Base-by-base conservation (phyloP, 2,113 vertebrate species). In the Nicator chloris region DNA sequence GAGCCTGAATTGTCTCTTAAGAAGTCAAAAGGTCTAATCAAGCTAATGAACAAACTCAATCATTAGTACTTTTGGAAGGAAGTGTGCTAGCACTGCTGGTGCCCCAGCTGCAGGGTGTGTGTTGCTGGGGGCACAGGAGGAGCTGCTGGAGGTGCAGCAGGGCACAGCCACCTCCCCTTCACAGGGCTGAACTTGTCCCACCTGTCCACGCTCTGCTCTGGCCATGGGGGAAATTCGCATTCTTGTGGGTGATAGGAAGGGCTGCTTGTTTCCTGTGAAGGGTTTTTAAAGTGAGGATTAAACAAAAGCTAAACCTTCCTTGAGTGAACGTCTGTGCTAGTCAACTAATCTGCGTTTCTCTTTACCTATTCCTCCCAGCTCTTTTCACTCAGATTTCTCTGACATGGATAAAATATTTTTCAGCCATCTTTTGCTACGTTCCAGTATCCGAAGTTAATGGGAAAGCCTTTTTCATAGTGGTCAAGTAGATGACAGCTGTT, bases 11-110 rank as follows among this genome's bases (percentile, higher is more conserved):
- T 87, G 93, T 79, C 91, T 95, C 94, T 95, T 47, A 85, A 93
- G 88, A 93, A 94, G 96, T 90, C 95, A 96, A 92, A 96, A 96
- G 95, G 96, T 97, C 92, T 96, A 94, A 97, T 96, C 90, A 96
- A 33, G 72, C 83, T 94, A 92, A 95, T 93, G 94, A 96, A 93
- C 79, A 88, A 96, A 95, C 92, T 93, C 86, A 86, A 33, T 96
- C 90, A 82, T 95, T 95, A 94, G 82, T 63, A 69, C 88, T 90
- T 95, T 50, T 85, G 77, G 88, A 91, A 87, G 87, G 92, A 78
- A 49, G 66, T 44, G 73, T 65, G 65, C 70, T 82, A 22, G 12
- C 44, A 1, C 3, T 26, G 10, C 30, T 17, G 53, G 57, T 86
- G 26, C 57, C 66, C 71, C 54, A 15, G 50, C 90, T 63, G 87